Evolutionary conservation across 2,888 invertebrate species (phyloP).

Genomic region (Limnephilus rhombicus): DNA sequence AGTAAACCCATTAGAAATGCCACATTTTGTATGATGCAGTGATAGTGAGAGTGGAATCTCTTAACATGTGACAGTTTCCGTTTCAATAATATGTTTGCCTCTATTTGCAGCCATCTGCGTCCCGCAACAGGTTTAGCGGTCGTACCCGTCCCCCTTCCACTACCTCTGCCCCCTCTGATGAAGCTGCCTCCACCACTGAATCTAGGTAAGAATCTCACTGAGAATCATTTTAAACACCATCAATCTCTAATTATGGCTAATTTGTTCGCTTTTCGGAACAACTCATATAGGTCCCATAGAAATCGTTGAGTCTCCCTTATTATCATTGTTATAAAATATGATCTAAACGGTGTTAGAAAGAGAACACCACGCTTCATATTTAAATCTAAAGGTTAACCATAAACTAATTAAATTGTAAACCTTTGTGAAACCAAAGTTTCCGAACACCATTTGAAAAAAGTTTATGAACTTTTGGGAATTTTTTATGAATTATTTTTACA

Average conservation of each 20-base stretch:
- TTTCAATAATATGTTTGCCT: neutral
- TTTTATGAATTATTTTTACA: too few species aligned
- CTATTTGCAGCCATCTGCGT: slow-evolving; percentile 68
- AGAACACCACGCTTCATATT: too few species aligned
- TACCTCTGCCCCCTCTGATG: slow-evolving; percentile 69
- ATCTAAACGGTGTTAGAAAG: too few species aligned
- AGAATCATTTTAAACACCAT: neutral
- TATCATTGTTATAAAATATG: too few species aligned
- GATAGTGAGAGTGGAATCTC: neutral
- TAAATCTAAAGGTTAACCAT: too few species aligned
- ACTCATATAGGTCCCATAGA: too few species aligned
- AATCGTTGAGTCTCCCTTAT: too few species aligned
- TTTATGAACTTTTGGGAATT: too few species aligned
- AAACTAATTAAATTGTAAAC: too few species aligned
- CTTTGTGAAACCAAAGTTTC: too few species aligned
- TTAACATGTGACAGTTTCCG: neutral
- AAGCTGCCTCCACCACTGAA: slow-evolving; percentile 69
- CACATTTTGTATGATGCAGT: neutral
- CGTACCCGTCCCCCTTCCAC: slow-evolving; percentile 72
- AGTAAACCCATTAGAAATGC: neutral
- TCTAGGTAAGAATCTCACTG: slow-evolving; percentile 36
- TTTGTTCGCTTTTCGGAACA: too few species aligned
- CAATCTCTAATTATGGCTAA: neutral
- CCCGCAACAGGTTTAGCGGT: slow-evolving; percentile 72
- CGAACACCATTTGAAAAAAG: too few species aligned